These are phyloP conservation scores for Nephrotoma appendiculata DNA, from an alignment of 2,888 invertebrate genomes.

Conservation along the genomic window DNA sequence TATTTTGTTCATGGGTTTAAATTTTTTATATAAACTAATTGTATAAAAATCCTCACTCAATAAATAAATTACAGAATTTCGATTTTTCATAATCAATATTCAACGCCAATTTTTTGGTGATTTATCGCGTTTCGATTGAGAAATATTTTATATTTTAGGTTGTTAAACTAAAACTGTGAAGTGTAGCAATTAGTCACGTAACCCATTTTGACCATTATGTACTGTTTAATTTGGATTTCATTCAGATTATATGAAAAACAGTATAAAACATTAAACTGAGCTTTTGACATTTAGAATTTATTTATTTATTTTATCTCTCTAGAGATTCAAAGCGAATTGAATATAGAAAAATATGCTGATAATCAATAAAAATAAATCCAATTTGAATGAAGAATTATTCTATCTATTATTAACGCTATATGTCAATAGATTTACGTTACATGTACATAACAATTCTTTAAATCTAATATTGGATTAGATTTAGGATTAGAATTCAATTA, in stretches of 20 bases:
- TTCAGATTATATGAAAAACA: background rate
- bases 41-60: background rate
- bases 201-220: background rate
- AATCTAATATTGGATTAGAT: background rate
- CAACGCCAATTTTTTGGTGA: background rate
- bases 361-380: background rate
- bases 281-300: background rate
- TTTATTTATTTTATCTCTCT: background rate
- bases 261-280: background rate
- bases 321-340: background rate
- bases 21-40: background rate
- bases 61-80: background rate
- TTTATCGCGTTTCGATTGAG: background rate
- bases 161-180: background rate
- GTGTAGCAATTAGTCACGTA: background rate
- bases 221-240: background rate
- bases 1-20: background rate
- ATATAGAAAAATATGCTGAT: background rate
- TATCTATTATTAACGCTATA: background rate
- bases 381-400: background rate
- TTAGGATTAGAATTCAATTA: background rate
- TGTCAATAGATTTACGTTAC: background rate
- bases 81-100: background rate
- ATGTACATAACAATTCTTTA: no score
- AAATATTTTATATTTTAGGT: background rate